Evolutionary conservation across 2,797 vertebrate species (phyloP).

Genomic region (Girardinus metallicus): DNA sequence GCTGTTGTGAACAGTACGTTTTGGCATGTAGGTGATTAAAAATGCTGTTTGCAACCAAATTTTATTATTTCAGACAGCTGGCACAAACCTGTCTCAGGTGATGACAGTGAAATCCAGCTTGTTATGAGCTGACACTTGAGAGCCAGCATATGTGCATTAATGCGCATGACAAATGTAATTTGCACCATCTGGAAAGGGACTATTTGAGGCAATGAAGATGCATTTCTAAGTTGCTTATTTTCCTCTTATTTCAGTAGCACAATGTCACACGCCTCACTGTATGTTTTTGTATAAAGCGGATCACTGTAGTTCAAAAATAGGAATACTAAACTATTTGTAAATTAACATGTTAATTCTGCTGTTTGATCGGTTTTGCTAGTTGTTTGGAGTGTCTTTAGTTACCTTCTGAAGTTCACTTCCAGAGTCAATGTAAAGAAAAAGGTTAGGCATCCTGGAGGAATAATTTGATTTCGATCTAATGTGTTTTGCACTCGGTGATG

Average conservation of each 20-base stretch:
- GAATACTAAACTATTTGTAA: not conserved
- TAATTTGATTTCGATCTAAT: not conserved
- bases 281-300: not conserved
- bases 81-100: slow-evolving; percentile 6
- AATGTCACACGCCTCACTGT: not conserved
- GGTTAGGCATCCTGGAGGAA: not conserved
- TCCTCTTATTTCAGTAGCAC: not conserved
- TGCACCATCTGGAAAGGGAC: slow-evolving; percentile 3
- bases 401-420: not conserved
- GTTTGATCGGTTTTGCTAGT: not conserved
- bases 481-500: not conserved
- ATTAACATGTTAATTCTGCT: not conserved
- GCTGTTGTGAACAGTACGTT: slow-evolving; percentile 3
- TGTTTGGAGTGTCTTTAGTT: not conserved
- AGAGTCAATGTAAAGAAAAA: not conserved
- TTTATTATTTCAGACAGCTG: slow-evolving; percentile 11
- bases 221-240: slow-evolving; percentile 1
- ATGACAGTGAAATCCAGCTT: slow-evolving; percentile 10
- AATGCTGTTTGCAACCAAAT: slow-evolving; percentile 8
- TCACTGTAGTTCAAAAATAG: not conserved
- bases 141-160: slow-evolving; percentile 9
- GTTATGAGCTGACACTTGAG: slow-evolving; percentile 5
- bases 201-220: slow-evolving; percentile 5
- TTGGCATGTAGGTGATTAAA: slow-evolving; percentile 8
- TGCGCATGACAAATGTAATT: not conserved